phyloP scores from a whole-genome alignment of 1,140 invertebrate species.

The Ctenoplectra terminalis region DNA sequence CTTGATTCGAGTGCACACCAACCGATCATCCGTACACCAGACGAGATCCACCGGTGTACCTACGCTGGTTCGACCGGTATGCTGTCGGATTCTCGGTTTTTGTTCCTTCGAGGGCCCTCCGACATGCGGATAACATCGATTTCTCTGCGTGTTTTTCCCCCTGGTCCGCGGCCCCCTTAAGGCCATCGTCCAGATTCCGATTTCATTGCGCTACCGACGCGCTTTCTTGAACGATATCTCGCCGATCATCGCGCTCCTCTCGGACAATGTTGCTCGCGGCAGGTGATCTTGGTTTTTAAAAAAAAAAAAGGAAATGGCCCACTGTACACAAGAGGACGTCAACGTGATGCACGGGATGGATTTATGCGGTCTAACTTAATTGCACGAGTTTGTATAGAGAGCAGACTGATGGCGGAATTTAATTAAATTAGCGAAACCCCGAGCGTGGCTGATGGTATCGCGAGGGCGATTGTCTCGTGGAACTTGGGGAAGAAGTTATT shows the following conservation, averaged over 20 bases:
- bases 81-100: constrained; percentile 63
- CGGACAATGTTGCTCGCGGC: constrained; percentile 12
- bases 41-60: constrained; percentile 27
- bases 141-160: constrained; percentile 64
- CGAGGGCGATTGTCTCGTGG: not conserved
- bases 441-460: constrained; percentile 13
- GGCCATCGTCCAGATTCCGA: constrained; percentile 65
- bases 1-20: constrained; percentile 40
- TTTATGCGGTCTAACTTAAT: constrained; percentile 18
- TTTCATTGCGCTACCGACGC: constrained; percentile 50
- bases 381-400: not conserved
- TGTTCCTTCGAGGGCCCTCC: constrained; percentile 32
- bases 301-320: no score
- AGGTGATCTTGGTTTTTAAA: constrained; percentile 4
- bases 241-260: constrained; percentile 36
- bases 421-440: constrained; percentile 18
- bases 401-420: not conserved
- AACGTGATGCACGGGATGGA: not conserved
- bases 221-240: constrained; percentile 57
- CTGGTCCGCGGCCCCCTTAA: constrained; percentile 49
- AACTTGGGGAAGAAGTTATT: no score
- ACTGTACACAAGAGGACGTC: not conserved
- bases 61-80: constrained; percentile 55
- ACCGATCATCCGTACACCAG: constrained; percentile 11
- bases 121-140: constrained; percentile 65